Evolutionary conservation across 2,113 vertebrate genomes (phyloP).

Genomic region (Arizona elegans): DNA sequence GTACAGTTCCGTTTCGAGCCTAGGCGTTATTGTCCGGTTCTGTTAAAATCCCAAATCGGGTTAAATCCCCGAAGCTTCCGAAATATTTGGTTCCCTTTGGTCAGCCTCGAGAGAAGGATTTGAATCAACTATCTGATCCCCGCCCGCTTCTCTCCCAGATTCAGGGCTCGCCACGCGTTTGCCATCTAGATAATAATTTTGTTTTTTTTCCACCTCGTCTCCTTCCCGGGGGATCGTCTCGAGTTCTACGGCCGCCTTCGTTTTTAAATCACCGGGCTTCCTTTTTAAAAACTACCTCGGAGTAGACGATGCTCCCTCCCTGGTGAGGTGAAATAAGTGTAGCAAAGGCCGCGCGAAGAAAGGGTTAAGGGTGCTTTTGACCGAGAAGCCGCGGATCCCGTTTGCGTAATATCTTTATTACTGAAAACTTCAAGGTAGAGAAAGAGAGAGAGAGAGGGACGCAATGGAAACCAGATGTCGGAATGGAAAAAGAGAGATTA

Average conservation of each 20-base stretch:
- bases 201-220: neutral
- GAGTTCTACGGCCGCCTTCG: neutral
- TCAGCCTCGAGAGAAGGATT: neutral
- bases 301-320: neutral
- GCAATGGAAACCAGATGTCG: constrained; percentile 76
- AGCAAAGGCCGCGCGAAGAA: constrained; percentile 11
- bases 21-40: neutral
- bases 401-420: constrained; percentile 76
- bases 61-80: neutral
- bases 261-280: neutral
- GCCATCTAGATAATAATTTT: neutral
- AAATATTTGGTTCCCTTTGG: neutral
- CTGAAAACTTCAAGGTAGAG: constrained; percentile 73
- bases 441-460: neutral
- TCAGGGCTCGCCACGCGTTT: neutral
- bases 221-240: neutral
- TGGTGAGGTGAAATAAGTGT: no score
- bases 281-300: neutral
- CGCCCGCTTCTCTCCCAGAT: neutral
- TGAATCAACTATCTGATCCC: neutral
- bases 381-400: constrained; percentile 30
- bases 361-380: constrained; percentile 39
- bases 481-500: constrained; percentile 37
- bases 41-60: neutral
- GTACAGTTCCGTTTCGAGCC: neutral